phyloP scores from a whole-genome alignment of 2,888 invertebrate genomes.

The Dolichopus griseipennis region DNA sequence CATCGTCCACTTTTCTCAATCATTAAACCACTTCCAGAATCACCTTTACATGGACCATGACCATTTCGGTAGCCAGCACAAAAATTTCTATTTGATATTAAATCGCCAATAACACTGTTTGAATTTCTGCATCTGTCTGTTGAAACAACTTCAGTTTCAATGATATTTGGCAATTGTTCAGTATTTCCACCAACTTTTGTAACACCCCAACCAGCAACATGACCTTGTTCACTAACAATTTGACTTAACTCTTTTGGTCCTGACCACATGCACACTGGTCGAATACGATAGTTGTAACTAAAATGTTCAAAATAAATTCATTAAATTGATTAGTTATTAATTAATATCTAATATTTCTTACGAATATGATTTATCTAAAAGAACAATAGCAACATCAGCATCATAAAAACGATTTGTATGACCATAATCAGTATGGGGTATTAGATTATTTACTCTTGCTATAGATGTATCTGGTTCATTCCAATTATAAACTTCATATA shows the following conservation, averaged over 20 bases:
- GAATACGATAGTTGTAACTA: conserved; percentile 31
- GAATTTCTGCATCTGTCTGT: conserved; percentile 44
- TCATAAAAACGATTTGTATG: conserved; percentile 32
- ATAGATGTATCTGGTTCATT: conserved; percentile 27
- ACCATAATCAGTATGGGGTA: conserved; percentile 42
- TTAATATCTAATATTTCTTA: too few species aligned
- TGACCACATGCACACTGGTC: conserved; percentile 45
- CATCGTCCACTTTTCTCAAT: conserved; percentile 10
- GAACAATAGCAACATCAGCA: conserved; percentile 46
- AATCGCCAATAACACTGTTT: conserved; percentile 17
- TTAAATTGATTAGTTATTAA: too few species aligned
- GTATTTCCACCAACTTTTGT: conserved; percentile 24
- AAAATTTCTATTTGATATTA: conserved; percentile 26
- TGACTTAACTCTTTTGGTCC: conserved; percentile 24
- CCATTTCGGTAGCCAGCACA: conserved; percentile 37
- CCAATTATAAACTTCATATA: conserved; percentile 37
- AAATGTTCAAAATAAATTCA: background rate
- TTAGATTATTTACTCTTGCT: conserved; percentile 28
- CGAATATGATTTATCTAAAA: conserved; percentile 29
- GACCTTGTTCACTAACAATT: conserved; percentile 37
- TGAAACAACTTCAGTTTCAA: conserved; percentile 30
- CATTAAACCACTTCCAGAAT: conserved; percentile 52
- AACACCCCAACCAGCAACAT: conserved; percentile 40
- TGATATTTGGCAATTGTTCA: too few species aligned
- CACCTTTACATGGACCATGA: conserved; percentile 38